Base-by-base conservation (phyloP, 2,113 vertebrate genomes). In the Typhlomys cinereus region DNA sequence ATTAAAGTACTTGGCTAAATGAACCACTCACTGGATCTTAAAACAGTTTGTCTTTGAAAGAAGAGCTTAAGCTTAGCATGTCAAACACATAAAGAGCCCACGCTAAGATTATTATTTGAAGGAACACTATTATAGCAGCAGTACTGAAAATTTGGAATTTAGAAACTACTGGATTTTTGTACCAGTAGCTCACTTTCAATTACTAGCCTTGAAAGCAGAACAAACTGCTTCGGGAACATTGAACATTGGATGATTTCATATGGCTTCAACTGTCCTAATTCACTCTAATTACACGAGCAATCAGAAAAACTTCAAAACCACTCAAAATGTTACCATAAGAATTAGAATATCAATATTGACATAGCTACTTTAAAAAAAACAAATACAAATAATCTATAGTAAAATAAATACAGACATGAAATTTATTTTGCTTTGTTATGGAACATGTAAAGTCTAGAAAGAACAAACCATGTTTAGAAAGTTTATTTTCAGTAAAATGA, bases 261-360 rank as follows among this genome's bases (percentile, higher is more conserved):
- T n/a, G n/a, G n/a, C n/a, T 12, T 39, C 70, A 31, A 90, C 25
- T 90, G 88, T 89, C 48, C 61, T 50, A 80, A 62, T 87, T 85
- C 20, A 70, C 18, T 90, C 94, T 31, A 90, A 76, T 85, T 76
- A 73, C 15, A 36, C 8, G 69, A 10, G 36, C n/a, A n/a, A n/a
- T 82, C 27, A 75, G 78, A 71, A 20, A 67, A 82, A 80, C 39
- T 41, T 23, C 39, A 46, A 20, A 80, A 86, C 7, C 66, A 91
- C 41, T 92, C 13, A 95, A 88, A 96, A 78, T 46, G 13, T n/a
- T 73, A 11, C 46, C 23, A 76, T 44, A 80, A 93, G 61, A 90
- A 78, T 1, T 81, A 36, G 41, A 57, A 59, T 67, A 39, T 76
- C 29, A 83, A 13, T 59, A 88, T 0, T 69, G 20, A 62, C 18